Conservation (phyloP, 2,113 vertebrate genomes). For the Eulemur macaco region DNA sequence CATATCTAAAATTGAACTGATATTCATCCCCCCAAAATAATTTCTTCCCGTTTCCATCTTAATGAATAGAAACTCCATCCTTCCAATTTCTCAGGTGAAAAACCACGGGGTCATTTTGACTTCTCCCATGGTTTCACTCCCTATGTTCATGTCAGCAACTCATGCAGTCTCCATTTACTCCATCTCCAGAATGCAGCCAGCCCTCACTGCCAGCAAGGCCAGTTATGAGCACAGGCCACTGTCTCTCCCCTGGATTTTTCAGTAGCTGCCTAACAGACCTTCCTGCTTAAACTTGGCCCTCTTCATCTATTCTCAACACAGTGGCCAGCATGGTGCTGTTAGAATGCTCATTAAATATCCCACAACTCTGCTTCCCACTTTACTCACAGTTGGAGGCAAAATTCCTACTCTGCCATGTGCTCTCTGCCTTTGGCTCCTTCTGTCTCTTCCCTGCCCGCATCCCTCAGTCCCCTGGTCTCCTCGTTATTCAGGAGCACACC, state of each 20-base stretch:
- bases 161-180: not conserved
- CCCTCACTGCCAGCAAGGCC: not conserved
- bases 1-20: not conserved
- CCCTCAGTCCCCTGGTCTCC: not conserved
- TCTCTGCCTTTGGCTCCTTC: not conserved
- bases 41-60: not conserved
- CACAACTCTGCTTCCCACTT: not conserved
- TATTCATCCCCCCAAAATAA: not conserved
- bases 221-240: not conserved
- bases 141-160: not conserved
- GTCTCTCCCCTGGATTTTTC: not conserved
- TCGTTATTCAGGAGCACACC: accelerated
- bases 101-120: not conserved
- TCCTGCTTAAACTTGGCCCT: not conserved
- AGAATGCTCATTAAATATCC: not conserved
- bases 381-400: not conserved
- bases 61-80: not conserved
- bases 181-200: not conserved
- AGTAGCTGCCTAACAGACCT: not conserved
- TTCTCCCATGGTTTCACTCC: not conserved
- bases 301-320: not conserved
- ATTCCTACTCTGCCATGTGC: not conserved
- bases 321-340: not conserved
- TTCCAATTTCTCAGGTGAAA: not conserved
- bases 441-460: too few relatives aligned